Evolutionary conservation across 2,797 vertebrate species (phyloP).

Genomic region (Scarus forsteni): DNA sequence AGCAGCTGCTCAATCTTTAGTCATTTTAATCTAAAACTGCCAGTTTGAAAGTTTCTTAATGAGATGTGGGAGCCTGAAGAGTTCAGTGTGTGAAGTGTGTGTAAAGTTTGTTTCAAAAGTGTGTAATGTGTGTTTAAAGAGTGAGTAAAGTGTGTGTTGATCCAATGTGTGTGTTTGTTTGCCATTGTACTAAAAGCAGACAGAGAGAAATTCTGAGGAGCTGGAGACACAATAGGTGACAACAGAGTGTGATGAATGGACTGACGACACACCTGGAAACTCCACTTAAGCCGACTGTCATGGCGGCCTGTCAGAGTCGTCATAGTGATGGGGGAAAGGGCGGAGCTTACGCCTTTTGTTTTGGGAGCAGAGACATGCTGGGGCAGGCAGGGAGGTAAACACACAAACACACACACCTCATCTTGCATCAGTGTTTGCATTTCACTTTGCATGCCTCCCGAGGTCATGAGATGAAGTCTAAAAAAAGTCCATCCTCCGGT

Average conservation of each 20-base stretch:
- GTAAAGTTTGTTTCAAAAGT: background rate
- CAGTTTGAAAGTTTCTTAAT: constrained; percentile 33
- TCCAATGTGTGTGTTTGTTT: background rate
- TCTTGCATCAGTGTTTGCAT: constrained; percentile 59
- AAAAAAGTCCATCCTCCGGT: background rate
- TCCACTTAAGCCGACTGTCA: constrained; percentile 43
- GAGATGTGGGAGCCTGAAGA: constrained; percentile 31
- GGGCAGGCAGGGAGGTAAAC: constrained; percentile 33
- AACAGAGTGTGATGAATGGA: constrained; percentile 19
- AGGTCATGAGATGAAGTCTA: constrained; percentile 37
- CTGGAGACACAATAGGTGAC: constrained; percentile 23
- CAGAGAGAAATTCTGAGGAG: background rate
- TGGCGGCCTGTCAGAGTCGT: constrained; percentile 13
- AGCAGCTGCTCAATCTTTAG: constrained; percentile 36
- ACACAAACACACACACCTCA: constrained; percentile 3
- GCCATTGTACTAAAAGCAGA: constrained; percentile 19
- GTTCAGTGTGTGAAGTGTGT: constrained; percentile 6
- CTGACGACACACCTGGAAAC: constrained; percentile 43
- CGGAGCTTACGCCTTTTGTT: background rate
- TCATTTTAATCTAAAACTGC: constrained; percentile 34
- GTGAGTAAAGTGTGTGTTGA: too few relatives aligned
- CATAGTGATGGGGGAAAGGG: constrained; percentile 20
- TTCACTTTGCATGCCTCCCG: constrained; percentile 66
- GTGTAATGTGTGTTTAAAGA: background rate
- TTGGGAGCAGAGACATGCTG: constrained; percentile 37